Conservation (phyloP, 2,797 vertebrate genomes). For the Galagoides demidoff region DNA sequence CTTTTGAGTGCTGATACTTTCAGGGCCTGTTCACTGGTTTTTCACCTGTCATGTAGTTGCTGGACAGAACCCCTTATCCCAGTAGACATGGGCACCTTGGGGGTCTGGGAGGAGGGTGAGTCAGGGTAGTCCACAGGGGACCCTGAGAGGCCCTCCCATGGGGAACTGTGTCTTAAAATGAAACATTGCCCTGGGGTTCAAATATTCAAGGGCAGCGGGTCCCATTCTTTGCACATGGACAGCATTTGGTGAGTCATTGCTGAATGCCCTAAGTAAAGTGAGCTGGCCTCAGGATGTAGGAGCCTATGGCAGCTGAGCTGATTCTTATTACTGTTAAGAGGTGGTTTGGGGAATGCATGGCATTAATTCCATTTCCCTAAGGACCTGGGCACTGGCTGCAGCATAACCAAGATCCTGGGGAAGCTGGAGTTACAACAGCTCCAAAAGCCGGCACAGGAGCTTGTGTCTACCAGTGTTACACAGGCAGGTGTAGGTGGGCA, state of each 20-base stretch:
- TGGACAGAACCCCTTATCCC: background rate
- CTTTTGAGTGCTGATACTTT: background rate
- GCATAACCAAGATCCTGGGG: background rate
- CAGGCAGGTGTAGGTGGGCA: background rate
- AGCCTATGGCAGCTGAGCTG: fast-evolving
- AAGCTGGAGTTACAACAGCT: background rate
- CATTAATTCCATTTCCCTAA: background rate
- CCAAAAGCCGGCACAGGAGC: background rate
- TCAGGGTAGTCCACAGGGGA: too few species aligned
- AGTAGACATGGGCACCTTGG: background rate
- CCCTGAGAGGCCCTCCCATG: fast-evolving
- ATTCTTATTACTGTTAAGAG: background rate
- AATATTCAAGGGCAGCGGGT: background rate
- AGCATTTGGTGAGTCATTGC: background rate
- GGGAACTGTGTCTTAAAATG: background rate
- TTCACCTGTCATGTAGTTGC: background rate
- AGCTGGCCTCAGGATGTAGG: background rate
- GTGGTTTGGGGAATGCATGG: background rate
- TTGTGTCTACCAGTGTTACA: background rate
- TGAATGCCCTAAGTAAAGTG: too few species aligned
- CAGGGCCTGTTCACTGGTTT: background rate
- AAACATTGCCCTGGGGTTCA: background rate
- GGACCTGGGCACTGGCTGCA: background rate
- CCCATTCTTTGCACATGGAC: background rate
- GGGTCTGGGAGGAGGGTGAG: too few species aligned